Base-by-base conservation (phyloP, 1,140 invertebrate genomes). In the Pygmarrhopalites habei region DNA sequence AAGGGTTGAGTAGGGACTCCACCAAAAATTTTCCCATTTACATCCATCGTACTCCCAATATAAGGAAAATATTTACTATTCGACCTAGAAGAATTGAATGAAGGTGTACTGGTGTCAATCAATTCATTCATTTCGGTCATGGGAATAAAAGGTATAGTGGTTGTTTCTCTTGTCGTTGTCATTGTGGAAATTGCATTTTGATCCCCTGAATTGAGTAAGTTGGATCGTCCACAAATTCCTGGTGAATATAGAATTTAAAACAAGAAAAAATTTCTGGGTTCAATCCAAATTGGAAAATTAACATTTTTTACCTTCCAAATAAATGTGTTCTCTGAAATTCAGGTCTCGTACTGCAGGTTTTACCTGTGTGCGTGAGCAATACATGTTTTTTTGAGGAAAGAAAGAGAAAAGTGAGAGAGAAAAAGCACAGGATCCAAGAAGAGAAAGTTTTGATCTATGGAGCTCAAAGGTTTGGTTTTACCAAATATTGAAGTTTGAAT, bases 401-500 rank as follows among this genome's bases (percentile, higher is more conserved):
- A 35, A 35, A 7, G 32, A 35, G 32, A 35, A 35, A 35, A 35
- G 32, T 7, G 32, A 35, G 5, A 35, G 5, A 7, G 32, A 35
- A 35, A 35, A 7, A 7, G 5, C 5, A 35, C 15, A 35, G 5
- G 32, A 35, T 15, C 15, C 5, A 5, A 35, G 32, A 35, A 35
- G 32, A 35, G 15, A 35, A 35, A 7, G 32, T 35, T 35, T 46
- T 14, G 43, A 14, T 46, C n/a, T n/a, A n/a, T n/a, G n/a, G n/a
- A n/a, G n/a, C n/a, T 35, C 32, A 15, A 28, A 2, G 21, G 15
- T 30, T 56, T 35, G 29, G 7, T 17, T 2, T 35, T 60, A 70
- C 68, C 56, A 68, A 55, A 61, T 68, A 70, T 32, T 68, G 55
- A 1, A 68, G 10, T 44, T 70, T 70, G 17, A 70, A 58, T 52